Evolutionary conservation across 2,113 vertebrate genomes (phyloP).

Genomic region (Aplodontia rufa): DNA sequence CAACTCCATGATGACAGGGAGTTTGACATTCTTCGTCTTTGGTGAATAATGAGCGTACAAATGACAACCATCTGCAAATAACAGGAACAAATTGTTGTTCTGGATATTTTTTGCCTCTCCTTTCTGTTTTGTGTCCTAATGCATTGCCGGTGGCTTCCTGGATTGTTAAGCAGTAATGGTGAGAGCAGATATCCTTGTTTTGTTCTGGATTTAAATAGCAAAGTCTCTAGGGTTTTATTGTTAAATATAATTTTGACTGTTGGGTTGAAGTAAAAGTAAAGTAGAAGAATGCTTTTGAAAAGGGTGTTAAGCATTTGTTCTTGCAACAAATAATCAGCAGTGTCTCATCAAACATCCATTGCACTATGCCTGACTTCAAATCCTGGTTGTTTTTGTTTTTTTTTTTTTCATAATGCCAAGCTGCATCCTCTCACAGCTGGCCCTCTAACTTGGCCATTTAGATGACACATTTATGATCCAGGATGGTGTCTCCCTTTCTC

Average conservation of each 20-base stretch:
- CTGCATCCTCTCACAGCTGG: neutral
- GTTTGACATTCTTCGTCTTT: neutral
- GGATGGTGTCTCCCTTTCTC: neutral
- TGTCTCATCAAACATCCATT: neutral
- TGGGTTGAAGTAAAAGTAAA: slow-evolving; percentile 19
- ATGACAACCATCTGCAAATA: neutral
- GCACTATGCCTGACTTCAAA: neutral
- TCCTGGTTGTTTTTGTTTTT: no score
- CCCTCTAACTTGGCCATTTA: neutral
- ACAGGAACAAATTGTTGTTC: neutral
- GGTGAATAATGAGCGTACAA: neutral
- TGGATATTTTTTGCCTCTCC: slow-evolving; percentile 19
- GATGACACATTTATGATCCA: neutral
- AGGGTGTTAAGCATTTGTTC: neutral
- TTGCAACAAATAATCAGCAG: neutral
- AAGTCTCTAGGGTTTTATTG: slow-evolving; percentile 42
- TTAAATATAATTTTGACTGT: slow-evolving; percentile 42
- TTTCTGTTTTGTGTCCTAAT: slow-evolving; percentile 33
- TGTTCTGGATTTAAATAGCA: slow-evolving; percentile 65
- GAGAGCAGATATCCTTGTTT: slow-evolving; percentile 69
- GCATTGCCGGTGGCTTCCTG: slow-evolving; percentile 49
- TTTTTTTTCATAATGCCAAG: neutral
- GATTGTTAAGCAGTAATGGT: neutral
- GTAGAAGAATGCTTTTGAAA: neutral
- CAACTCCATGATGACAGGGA: neutral